Percentiles rank a stretch among this genome's conserved stretches.
These are phyloP conservation scores for Trichechus manatus DNA, from an alignment of 2,113 vertebrate species.

Conservation along the genomic window DNA sequence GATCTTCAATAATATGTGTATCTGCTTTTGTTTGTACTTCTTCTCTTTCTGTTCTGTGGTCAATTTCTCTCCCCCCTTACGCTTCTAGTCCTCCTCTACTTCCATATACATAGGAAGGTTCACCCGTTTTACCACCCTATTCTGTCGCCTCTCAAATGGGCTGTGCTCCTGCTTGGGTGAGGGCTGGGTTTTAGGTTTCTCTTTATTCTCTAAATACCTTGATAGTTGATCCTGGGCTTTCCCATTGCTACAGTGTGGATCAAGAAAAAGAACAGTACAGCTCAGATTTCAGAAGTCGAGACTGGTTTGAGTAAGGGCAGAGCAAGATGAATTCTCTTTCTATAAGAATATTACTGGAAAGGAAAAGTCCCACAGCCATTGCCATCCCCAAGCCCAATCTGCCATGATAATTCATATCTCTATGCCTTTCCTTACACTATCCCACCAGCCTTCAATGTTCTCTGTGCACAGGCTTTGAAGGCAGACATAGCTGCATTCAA, in stretches of 20 bases:
- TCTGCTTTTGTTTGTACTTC: neutral
- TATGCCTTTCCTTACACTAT: neutral
- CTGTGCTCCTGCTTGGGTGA: neutral
- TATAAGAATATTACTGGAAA: neutral
- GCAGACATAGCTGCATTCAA: neutral
- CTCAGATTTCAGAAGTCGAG: constrained; percentile 15
- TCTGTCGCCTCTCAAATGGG: neutral
- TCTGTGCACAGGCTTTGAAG: neutral
- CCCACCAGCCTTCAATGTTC: neutral
- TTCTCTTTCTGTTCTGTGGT: neutral
- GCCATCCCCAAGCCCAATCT: too few species aligned
- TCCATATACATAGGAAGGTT: neutral
- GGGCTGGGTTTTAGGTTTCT: neutral
- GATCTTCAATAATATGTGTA: neutral
- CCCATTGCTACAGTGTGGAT: neutral
- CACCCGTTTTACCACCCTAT: neutral
- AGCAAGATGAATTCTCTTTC: neutral
- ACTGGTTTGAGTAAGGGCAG: neutral
- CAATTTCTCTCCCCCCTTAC: neutral
- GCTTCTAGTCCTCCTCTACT: neutral
- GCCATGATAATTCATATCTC: neutral
- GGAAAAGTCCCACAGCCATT: neutral
- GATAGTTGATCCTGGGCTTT: constrained; percentile 17
- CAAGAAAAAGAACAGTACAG: neutral
- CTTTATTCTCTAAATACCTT: neutral